A percentile compares a stretch with the other conserved stretches of the same genome.
phyloP scores from a whole-genome alignment of 2,797 vertebrate species.

The Antrozous pallidus region DNA sequence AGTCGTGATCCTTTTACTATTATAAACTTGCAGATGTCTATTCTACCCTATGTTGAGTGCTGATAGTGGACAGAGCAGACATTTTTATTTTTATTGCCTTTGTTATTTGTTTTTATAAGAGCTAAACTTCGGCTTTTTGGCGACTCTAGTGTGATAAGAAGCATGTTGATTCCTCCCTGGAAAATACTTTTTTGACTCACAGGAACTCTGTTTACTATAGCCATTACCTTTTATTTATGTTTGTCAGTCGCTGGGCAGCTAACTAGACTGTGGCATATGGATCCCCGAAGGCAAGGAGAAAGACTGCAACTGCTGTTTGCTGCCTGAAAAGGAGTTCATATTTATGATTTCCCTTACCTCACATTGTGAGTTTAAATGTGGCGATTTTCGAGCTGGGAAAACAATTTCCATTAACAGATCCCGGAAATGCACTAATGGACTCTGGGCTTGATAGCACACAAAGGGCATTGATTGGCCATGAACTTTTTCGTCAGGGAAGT shows the following conservation, averaged over 20 bases:
- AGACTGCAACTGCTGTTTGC: conserved; percentile 32
- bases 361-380: conserved; percentile 55
- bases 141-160: background rate
- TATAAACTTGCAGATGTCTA: background rate
- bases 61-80: background rate
- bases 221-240: conserved; percentile 72
- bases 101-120: conserved; percentile 51
- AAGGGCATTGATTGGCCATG: background rate
- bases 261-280: conserved; percentile 70
- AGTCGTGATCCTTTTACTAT: background rate
- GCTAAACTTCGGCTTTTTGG: conserved; percentile 22
- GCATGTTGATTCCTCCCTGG: conserved; percentile 49
- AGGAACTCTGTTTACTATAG: conserved; percentile 54
- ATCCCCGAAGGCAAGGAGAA: conserved; percentile 65
- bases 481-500: background rate
- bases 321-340: conserved; percentile 61
- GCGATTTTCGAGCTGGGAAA: conserved; percentile 58
- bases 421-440: background rate
- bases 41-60: background rate
- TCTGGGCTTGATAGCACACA: background rate
- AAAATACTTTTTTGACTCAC: conserved; percentile 54
- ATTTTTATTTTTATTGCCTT: conserved; percentile 16
- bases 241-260: conserved; percentile 46
- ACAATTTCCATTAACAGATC: conserved; percentile 56
- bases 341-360: conserved; percentile 56